phyloP scores from a whole-genome alignment of 2,888 invertebrate species.

The Drosophila mimetica region DNA sequence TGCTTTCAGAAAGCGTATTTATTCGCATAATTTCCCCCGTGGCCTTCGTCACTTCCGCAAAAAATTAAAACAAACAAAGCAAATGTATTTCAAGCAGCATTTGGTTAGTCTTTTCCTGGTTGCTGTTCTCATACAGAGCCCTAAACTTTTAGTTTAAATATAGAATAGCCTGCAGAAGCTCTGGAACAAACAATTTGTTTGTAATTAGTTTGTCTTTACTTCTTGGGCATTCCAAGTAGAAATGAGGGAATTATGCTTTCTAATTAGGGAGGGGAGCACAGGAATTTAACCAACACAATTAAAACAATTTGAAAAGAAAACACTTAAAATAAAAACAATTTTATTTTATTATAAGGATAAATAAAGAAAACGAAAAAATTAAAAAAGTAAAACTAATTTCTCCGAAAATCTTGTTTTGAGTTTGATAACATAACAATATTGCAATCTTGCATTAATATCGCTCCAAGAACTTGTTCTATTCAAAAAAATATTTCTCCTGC shows the following conservation, averaged over 20 bases:
- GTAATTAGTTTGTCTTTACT: conserved; percentile 1
- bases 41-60: conserved; percentile 1
- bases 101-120: not conserved
- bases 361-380: too few species aligned
- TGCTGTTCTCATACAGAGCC: not conserved
- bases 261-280: not conserved
- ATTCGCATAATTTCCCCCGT: not conserved
- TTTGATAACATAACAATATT: not conserved
- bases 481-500: conserved; percentile 10
- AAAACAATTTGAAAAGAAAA: not conserved
- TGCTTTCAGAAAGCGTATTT: not conserved
- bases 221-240: not conserved
- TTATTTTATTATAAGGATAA: not conserved
- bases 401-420: not conserved
- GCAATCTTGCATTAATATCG: not conserved
- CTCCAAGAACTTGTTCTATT: conserved; percentile 14
- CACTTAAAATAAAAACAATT: not conserved
- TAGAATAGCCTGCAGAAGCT: not conserved
- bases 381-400: not conserved
- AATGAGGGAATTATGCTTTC: not conserved
- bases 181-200: conserved; percentile 3
- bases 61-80: not conserved
- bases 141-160: conserved; percentile 1
- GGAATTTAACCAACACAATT: not conserved
- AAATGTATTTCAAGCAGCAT: not conserved